Conservation (phyloP, 2,797 vertebrate species). For the Bovichtus variegatus region DNA sequence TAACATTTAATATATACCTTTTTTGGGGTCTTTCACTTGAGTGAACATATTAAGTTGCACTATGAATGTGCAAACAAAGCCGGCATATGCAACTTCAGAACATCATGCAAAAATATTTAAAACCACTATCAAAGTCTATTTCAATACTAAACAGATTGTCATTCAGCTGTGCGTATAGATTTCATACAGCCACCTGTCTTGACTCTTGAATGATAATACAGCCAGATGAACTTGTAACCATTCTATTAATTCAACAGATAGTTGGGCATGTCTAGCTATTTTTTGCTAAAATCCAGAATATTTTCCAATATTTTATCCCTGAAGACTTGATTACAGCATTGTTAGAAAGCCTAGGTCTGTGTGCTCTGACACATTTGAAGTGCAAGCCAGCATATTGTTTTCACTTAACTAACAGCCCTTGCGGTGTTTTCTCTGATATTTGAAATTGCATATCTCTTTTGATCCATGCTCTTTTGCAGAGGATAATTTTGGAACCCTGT, state of each 20-base stretch:
- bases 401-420: slow-evolving; percentile 53
- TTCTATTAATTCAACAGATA: background rate
- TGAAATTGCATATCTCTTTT: slow-evolving; percentile 67
- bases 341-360: slow-evolving; percentile 27
- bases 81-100: background rate
- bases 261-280: background rate
- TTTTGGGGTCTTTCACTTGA: background rate
- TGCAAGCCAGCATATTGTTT: slow-evolving; percentile 62
- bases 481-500: slow-evolving; percentile 47
- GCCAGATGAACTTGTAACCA: background rate
- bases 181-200: background rate
- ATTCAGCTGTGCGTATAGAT: background rate
- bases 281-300: slow-evolving; percentile 15
- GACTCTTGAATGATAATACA: background rate
- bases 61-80: background rate
- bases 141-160: background rate
- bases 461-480: slow-evolving; percentile 50
- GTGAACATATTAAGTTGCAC: background rate
- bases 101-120: slow-evolving; percentile 1
- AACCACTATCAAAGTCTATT: background rate
- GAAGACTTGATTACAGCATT: slow-evolving; percentile 12
- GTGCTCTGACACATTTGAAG: slow-evolving; percentile 50
- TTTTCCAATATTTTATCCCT: slow-evolving; percentile 18
- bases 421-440: slow-evolving; percentile 64
- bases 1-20: no score